Evolutionary conservation across 1,140 invertebrate species (phyloP).

Genomic region (Leptinotarsa defecta): DNA sequence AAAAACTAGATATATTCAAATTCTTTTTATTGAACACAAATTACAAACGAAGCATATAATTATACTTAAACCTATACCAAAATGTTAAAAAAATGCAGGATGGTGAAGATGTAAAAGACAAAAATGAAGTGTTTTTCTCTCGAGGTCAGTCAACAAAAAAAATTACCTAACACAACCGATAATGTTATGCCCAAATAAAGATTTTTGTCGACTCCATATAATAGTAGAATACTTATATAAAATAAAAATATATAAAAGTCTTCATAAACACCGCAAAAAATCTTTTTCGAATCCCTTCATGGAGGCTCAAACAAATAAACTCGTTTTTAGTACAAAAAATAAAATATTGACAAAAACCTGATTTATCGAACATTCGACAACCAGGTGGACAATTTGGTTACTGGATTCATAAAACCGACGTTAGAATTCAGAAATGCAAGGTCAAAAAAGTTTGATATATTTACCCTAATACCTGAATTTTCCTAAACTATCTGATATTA

Average conservation of each 20-base stretch:
- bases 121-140: conserved; percentile 27
- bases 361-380: neutral
- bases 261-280: conserved; percentile 21
- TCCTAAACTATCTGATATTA: neutral
- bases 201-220: conserved; percentile 8
- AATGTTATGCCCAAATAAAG: conserved; percentile 4
- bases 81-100: conserved; percentile 31
- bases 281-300: neutral
- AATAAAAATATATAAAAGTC: conserved; percentile 34
- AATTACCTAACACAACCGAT: conserved; percentile 12
- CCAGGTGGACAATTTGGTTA: no score
- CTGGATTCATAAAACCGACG: conserved; percentile 4
- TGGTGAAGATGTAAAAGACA: conserved; percentile 32
- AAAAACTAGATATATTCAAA: conserved; percentile 29
- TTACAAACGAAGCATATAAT: conserved; percentile 28
- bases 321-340: conserved; percentile 31
- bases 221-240: conserved; percentile 27
- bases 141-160: conserved; percentile 18
- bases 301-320: conserved; percentile 17
- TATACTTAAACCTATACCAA: conserved; percentile 33
- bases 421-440: conserved; percentile 7
- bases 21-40: conserved; percentile 36
- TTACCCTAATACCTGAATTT: neutral
- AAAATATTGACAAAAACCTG: conserved; percentile 35
- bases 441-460: neutral